A percentile compares a stretch with the other conserved stretches of the same genome.
phyloP scores from a whole-genome alignment of 2,797 vertebrate genomes.

The Atherinosoma microstoma region DNA sequence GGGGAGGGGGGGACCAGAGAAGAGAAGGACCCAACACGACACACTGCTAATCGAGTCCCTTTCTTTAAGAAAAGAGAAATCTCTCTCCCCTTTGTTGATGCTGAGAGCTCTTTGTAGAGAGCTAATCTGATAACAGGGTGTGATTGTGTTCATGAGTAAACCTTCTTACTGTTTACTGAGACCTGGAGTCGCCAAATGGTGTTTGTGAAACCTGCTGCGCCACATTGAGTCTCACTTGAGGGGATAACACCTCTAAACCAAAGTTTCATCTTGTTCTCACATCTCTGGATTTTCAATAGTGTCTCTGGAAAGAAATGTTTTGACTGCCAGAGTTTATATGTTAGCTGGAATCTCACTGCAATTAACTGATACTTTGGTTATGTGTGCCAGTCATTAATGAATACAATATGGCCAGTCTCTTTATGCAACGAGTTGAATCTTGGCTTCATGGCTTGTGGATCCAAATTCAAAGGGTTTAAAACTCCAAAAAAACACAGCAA shows the following conservation, averaged over 20 bases:
- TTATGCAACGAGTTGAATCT: conserved; percentile 36
- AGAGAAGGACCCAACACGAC: conserved; percentile 50
- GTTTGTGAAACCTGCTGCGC: conserved; percentile 56
- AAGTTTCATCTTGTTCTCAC: conserved; percentile 40
- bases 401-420: conserved; percentile 51
- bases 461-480: conserved; percentile 23
- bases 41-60: conserved; percentile 41
- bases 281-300: conserved; percentile 35
- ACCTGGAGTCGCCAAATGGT: conserved; percentile 51
- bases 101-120: conserved; percentile 65
- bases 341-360: conserved; percentile 60
- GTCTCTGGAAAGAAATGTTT: conserved; percentile 48
- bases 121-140: conserved; percentile 72
- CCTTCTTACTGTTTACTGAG: conserved; percentile 56
- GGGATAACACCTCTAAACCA: conserved; percentile 45
- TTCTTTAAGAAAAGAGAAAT: conserved; percentile 55
- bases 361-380: conserved; percentile 61
- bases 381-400: conserved; percentile 73
- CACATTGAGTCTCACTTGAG: conserved; percentile 7
- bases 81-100: conserved; percentile 56
- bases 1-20: neutral
- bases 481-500: neutral
- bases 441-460: conserved; percentile 5
- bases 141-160: conserved; percentile 67
- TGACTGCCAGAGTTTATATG: conserved; percentile 51